Conservation (phyloP, 2,797 vertebrate genomes). For the Rhinatrema bivittatum region DNA sequence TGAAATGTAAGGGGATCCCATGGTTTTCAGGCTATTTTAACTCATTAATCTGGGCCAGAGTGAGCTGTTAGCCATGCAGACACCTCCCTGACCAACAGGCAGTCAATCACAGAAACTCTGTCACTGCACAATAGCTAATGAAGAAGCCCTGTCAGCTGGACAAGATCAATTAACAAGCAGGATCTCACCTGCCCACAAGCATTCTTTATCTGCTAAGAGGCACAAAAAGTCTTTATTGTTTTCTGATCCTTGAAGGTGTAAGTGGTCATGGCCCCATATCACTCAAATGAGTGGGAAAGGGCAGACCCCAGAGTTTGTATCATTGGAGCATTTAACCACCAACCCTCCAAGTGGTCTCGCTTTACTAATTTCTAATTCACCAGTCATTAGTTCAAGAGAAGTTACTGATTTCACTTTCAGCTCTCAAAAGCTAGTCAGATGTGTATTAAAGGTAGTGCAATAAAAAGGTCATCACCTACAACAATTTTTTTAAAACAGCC, state of each 20-base stretch:
- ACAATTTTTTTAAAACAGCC: no score
- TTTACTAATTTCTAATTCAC: background rate
- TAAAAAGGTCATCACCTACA: no score
- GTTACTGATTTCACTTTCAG: background rate
- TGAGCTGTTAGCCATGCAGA: conserved; percentile 10
- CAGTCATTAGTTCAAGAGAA: background rate
- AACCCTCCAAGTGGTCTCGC: no score
- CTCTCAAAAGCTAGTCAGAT: no score
- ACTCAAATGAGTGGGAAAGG: background rate
- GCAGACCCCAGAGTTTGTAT: background rate
- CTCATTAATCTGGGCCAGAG: no score
- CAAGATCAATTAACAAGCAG: conserved; percentile 13
- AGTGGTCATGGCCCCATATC: background rate
- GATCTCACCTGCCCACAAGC: conserved; percentile 17
- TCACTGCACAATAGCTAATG: conserved; percentile 16
- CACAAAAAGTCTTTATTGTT: conserved; percentile 1
- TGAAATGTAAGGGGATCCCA: conserved; percentile 31
- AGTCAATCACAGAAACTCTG: conserved; percentile 11
- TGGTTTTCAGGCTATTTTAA: no score
- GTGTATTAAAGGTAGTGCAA: no score
- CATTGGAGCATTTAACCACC: conserved; percentile 11
- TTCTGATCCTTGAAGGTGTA: conserved; percentile 1
- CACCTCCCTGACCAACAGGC: conserved; percentile 12
- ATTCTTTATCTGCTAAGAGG: conserved; percentile 11
- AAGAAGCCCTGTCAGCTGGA: conserved; percentile 5